phyloP scores from a whole-genome alignment of 2,888 invertebrate species.

The Drosophila austrosaltans region DNA sequence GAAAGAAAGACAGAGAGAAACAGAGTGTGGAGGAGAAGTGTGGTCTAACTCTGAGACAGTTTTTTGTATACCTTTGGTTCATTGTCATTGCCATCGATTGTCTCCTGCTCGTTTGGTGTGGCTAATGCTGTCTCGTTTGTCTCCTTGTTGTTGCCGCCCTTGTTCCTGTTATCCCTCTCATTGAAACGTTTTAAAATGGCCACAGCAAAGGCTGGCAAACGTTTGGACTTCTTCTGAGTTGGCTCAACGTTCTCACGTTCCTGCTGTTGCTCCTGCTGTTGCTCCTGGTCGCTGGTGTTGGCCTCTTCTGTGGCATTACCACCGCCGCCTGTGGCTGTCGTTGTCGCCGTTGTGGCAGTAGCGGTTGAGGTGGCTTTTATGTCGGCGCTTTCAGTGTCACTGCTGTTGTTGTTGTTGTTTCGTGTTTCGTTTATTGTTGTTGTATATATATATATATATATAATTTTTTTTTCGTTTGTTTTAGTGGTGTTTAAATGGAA shows the following conservation, averaged over 20 bases:
- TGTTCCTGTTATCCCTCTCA: constrained; percentile 75
- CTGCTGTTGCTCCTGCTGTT: constrained; percentile 73
- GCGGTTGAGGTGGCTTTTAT: constrained; percentile 82
- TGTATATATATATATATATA: constrained; percentile 60
- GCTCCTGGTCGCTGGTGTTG: constrained; percentile 34
- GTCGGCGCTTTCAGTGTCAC: constrained; percentile 88
- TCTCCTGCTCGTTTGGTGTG: constrained; percentile 57
- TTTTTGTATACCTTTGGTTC: constrained; percentile 81
- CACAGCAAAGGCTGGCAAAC: constrained; percentile 79
- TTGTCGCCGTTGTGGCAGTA: constrained; percentile 74
- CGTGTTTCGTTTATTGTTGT: constrained; percentile 59
- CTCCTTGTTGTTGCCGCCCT: constrained; percentile 60
- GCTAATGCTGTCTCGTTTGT: constrained; percentile 54
- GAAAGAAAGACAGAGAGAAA: neutral
- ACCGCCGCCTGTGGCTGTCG: constrained; percentile 57
- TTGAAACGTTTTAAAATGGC: constrained; percentile 81
- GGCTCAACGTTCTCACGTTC: constrained; percentile 8
- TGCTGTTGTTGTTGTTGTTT: constrained; percentile 83
- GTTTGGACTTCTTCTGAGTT: constrained; percentile 69
- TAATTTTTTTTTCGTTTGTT: constrained; percentile 40
- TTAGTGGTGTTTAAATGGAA: constrained; percentile 5
- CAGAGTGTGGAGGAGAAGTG: constrained; percentile 13
- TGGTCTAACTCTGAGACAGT: constrained; percentile 44
- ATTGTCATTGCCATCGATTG: constrained; percentile 81
- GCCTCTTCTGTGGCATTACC: constrained; percentile 28